phyloP scores from a whole-genome alignment of 2,113 vertebrate species.

The Meriones unguiculatus region DNA sequence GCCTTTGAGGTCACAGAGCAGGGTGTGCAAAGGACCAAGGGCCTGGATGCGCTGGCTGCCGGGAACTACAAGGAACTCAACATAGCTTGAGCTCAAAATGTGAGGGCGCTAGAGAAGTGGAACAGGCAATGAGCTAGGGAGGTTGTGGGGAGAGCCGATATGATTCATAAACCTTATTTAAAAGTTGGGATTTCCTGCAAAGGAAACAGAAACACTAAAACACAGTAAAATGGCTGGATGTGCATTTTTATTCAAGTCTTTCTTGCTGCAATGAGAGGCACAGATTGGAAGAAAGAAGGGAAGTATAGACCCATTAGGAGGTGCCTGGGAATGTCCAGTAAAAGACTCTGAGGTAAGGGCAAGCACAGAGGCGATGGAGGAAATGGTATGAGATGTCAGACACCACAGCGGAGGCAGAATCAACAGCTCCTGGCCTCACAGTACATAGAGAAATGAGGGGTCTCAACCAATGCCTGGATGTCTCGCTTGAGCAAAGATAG shows the following conservation, averaged over 20 bases:
- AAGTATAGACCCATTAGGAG: neutral
- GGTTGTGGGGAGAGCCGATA: neutral
- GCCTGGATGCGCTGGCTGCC: neutral
- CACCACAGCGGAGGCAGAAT: neutral
- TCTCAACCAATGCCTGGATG: constrained; percentile 20
- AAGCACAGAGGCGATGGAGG: neutral
- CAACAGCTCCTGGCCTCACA: neutral
- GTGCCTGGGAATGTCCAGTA: neutral
- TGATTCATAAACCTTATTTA: constrained; percentile 1
- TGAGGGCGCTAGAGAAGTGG: constrained; percentile 20
- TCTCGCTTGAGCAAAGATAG: neutral
- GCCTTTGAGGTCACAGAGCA: neutral
- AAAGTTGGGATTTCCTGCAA: neutral
- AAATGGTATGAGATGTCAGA: neutral
- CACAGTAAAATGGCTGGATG: neutral
- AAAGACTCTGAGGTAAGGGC: neutral
- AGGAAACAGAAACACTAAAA: neutral
- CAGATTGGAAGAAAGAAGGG: neutral
- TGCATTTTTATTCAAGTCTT: neutral
- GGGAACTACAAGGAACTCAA: constrained; percentile 15
- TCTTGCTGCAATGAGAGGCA: neutral
- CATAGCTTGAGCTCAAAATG: constrained; percentile 8
- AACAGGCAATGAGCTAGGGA: neutral
- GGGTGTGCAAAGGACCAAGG: neutral
- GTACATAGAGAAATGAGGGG: neutral